Conservation (phyloP, 2,113 vertebrate genomes). For the Tragelaphus strepsiceros region DNA sequence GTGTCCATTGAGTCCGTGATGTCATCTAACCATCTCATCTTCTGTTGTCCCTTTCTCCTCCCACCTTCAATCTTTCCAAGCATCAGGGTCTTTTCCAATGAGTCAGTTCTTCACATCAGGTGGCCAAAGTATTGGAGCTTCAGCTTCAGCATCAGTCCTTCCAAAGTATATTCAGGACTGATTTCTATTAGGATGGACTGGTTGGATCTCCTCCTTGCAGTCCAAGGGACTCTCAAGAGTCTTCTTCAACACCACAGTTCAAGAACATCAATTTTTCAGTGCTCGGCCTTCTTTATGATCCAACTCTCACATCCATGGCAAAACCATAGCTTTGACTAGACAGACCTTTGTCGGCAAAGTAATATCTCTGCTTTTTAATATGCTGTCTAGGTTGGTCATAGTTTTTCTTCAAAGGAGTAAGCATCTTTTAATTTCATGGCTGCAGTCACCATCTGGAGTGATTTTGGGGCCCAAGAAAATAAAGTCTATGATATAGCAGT, state of each 20-base stretch:
- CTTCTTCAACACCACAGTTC: not conserved
- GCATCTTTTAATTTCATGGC: not conserved
- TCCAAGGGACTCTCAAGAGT: not conserved
- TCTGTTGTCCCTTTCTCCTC: not conserved
- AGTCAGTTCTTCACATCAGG: not conserved
- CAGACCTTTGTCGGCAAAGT: not conserved
- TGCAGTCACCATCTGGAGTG: not conserved
- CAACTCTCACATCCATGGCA: not conserved
- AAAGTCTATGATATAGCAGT: not conserved
- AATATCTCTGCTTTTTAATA: not conserved
- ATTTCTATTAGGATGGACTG: not conserved
- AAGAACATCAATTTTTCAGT: not conserved
- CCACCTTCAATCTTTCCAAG: not conserved
- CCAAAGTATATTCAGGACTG: not conserved
- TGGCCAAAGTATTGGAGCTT: not conserved
- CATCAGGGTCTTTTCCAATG: not conserved
- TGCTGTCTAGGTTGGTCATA: not conserved
- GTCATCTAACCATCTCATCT: not conserved
- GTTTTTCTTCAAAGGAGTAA: not conserved
- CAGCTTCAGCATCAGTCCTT: not conserved
- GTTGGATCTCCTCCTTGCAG: not conserved
- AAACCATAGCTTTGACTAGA: not conserved
- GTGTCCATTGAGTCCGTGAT: not conserved
- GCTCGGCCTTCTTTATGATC: not conserved
- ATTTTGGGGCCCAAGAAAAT: not conserved